Percentiles rank a stretch among this genome's conserved stretches.
Conservation (phyloP, 2,797 vertebrate genomes). For the Gastrophryne carolinensis region DNA sequence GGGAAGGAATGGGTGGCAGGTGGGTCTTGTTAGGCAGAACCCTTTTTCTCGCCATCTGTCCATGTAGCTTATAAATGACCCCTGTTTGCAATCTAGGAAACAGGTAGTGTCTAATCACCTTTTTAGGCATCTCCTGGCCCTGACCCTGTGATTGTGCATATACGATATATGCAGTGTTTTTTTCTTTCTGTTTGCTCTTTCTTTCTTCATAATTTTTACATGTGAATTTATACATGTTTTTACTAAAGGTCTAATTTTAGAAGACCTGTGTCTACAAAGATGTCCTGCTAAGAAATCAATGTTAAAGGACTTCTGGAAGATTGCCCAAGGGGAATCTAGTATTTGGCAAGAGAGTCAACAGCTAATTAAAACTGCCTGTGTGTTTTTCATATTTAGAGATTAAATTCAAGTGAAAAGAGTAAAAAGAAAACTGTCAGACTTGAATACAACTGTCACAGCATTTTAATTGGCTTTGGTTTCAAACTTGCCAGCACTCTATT, state of each 20-base stretch:
- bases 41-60: no score
- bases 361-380: slow-evolving; percentile 34
- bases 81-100: no score
- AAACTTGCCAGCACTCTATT: not conserved
- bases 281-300: slow-evolving; percentile 19
- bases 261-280: slow-evolving; percentile 3
- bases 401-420: slow-evolving; percentile 15
- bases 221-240: no score
- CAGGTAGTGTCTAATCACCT: no score
- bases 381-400: slow-evolving; percentile 26
- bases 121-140: no score
- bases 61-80: no score
- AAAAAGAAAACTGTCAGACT: slow-evolving; percentile 27
- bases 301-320: slow-evolving; percentile 31
- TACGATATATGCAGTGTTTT: no score
- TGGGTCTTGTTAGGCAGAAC: no score
- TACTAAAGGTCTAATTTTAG: not conserved
- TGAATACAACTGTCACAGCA: slow-evolving; percentile 7
- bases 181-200: no score
- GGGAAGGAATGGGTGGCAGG: no score
- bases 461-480: slow-evolving; percentile 25
- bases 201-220: no score
- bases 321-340: slow-evolving; percentile 24
- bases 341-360: slow-evolving; percentile 21
- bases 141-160: no score